Conservation (phyloP, 2,888 invertebrate genomes). For the Xylocampa areola region DNA sequence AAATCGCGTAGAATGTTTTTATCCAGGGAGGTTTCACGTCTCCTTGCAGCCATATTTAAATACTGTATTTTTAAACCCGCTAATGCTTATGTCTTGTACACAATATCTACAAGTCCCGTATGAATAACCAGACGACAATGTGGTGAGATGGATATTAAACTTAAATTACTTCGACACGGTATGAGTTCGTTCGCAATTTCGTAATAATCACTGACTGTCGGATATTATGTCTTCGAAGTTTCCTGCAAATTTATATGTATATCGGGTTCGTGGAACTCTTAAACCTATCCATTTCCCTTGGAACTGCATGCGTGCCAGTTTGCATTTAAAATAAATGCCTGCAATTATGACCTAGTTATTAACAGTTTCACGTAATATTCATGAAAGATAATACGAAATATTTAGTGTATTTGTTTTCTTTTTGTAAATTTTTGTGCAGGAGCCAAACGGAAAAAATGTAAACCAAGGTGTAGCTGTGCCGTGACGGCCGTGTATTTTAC, state of each 20-base stretch:
- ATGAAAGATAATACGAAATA: no score
- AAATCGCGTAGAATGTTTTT: no score
- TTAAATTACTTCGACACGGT: constrained; percentile 8
- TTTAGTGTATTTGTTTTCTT: no score
- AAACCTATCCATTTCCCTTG: neutral
- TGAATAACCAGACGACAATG: constrained; percentile 47
- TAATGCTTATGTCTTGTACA: constrained; percentile 62
- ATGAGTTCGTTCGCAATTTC: constrained; percentile 5
- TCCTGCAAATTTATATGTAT: neutral
- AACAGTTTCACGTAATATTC: neutral
- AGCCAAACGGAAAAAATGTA: no score
- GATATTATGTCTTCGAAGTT: constrained; percentile 3
- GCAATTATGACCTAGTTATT: neutral
- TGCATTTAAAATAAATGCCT: neutral
- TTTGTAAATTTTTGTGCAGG: no score
- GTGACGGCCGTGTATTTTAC: no score
- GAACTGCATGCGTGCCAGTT: neutral
- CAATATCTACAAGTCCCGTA: constrained; percentile 47
- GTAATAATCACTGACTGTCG: neutral
- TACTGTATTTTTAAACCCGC: no score
- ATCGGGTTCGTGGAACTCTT: constrained; percentile 2
- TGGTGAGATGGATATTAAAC: constrained; percentile 18
- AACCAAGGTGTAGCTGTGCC: no score
- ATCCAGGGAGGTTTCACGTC: no score
- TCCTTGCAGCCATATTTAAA: no score